Base-by-base conservation (phyloP, 2,888 invertebrate genomes). In the Harpalus rufipes region DNA sequence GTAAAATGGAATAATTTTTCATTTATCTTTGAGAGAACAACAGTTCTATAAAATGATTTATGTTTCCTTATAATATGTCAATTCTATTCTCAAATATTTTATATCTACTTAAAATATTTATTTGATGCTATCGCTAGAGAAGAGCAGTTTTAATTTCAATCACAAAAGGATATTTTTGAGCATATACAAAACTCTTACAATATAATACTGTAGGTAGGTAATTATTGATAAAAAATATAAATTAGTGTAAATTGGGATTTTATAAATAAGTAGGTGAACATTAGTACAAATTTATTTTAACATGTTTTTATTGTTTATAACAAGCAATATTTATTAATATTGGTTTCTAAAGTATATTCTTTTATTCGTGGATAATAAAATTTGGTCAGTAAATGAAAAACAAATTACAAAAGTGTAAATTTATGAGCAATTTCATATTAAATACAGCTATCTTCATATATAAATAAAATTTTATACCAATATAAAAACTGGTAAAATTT, bases 401-500 rank as follows among this genome's bases (percentile, higher is more conserved):
- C 5, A 32, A 32, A 5, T 32, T 32, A 32, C 32, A 32, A 32
- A 3, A 0, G 32, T 32, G 32, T 32, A 32, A 32, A 32, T 32
- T 51, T 74, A 74, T 51, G 41, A 21, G 25, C 74, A 74, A 74
- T 51, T 51, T 51, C 18, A n/a, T n/a, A n/a, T n/a, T n/a, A n/a
- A 51, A 51, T 18, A 74, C 74, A 74, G 16, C 18, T 74, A 44
- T 1, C 16, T 7, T 16, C 14, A 41, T 16, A 72, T 41, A 41
- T 18, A 72, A 72, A 72, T 72, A 32, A 72, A 72, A 65, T 65
- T 65, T 74, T 74, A 74, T 74, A 18, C 41, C 74, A 74, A 44
- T 44, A 74, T 51, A 74, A 51, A 74, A 18, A 44, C 12, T 74
- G 44, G 44, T 51, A 18, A 74, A 51, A 74, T 51, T 74, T 44